Base-by-base conservation (phyloP, 2,113 vertebrate species). In the Rana temporaria region DNA sequence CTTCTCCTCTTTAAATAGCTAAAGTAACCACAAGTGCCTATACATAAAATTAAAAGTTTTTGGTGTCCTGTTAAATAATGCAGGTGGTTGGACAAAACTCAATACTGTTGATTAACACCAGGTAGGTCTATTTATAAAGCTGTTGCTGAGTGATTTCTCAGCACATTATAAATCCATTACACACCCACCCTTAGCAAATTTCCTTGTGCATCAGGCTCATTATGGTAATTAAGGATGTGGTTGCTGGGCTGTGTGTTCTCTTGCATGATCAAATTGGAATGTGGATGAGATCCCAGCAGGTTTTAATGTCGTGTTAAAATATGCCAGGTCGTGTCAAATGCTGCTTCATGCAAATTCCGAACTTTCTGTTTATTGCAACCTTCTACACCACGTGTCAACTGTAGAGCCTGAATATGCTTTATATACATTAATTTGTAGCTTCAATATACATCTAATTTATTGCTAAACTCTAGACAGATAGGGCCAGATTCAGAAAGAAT, bases 81-180 rank as follows among this genome's bases (percentile, higher is more conserved):
- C 42, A 12, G 8, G 42, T 48, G 8, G 9, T 11, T 12, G 42
- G 42, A 14, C 12, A 14, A 48, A 48, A 48, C 42, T 34, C 32
- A 62, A 20, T 75, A 62, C 62, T 62, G 24, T 56, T 76, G 73
- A 76, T 76, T 66, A 66, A 30, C 63, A 56, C 63, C 48, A 55
- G 63, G 78, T 70, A 80, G 55, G 66, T 22, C 66, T 60, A 80
- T 80, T 70, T 70, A 70, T 48, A 80, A 69, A 69, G 66, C 56
- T 59, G 32, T 60, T 62, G n/a, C 8, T 16, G 30, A 57, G 65
- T 48, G 66, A 22, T 19, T 69, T 70, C 66, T 48, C 66, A 80
- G 78, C 78, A 68, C 66, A 80, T 70, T 70, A 80, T 26, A 80
- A 80, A 80, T 24, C 78, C 55, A 80, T 80, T 80, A 80, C 66